Percentiles rank a stretch among this genome's conserved stretches.
Conservation (phyloP, 1,140 invertebrate species). For the Trialeurodes vaporariorum region DNA sequence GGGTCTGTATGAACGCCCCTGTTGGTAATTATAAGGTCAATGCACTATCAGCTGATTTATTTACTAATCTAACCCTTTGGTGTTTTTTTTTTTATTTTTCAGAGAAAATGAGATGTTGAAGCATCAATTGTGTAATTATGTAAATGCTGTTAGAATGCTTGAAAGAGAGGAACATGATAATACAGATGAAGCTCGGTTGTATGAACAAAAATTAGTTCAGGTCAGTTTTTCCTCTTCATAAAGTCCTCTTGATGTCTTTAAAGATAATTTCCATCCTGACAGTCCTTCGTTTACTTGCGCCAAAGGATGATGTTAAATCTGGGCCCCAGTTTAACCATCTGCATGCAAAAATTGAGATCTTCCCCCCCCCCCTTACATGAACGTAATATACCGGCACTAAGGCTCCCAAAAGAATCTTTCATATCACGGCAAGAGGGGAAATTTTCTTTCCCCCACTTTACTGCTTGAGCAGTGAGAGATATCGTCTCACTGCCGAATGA, state of each 20-base stretch:
- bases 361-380: too few relatives aligned
- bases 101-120: constrained; percentile 80
- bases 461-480: too few relatives aligned
- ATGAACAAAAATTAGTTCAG: constrained; percentile 80
- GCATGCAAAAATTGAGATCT: too few relatives aligned
- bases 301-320: neutral
- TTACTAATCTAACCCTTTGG: neutral
- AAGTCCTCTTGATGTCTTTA: neutral
- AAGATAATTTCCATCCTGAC: neutral
- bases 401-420: too few relatives aligned
- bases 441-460: too few relatives aligned
- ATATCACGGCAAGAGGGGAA: too few relatives aligned
- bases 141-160: constrained; percentile 77
- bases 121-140: constrained; percentile 79
- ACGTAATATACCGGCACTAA: too few relatives aligned
- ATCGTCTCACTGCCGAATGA: too few relatives aligned
- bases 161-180: constrained; percentile 36
- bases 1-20: too few relatives aligned
- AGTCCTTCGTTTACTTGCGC: too few relatives aligned
- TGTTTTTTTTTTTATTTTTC: constrained; percentile 24
- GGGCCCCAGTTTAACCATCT: too few relatives aligned
- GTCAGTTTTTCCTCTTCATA: constrained; percentile 15
- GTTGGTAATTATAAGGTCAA: neutral
- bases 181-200: constrained; percentile 63
- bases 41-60: neutral